Conservation (phyloP, 2,113 vertebrate species). For the Sphyrna mokarran region DNA sequence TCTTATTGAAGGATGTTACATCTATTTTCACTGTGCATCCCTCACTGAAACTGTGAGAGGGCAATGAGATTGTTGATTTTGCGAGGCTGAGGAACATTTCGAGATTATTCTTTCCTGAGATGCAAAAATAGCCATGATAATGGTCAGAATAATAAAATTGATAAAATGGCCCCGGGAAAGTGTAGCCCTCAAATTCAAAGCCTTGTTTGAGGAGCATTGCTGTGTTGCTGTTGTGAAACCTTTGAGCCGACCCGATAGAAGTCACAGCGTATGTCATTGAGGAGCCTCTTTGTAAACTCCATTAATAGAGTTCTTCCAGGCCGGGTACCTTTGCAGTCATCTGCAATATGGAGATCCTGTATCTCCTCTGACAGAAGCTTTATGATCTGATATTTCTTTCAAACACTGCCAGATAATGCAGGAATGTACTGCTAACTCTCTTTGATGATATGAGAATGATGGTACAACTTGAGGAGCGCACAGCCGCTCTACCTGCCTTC, state of each 20-base stretch:
- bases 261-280: background rate
- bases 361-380: background rate
- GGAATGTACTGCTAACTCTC: background rate
- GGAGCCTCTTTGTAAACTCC: background rate
- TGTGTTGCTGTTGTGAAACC: background rate
- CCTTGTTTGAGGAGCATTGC: background rate
- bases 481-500: background rate
- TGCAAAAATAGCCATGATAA: background rate
- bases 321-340: background rate
- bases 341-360: background rate
- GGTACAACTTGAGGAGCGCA: background rate
- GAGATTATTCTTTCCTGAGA: background rate
- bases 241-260: background rate
- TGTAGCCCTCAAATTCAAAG: background rate
- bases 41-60: background rate
- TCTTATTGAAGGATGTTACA: background rate
- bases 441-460: background rate
- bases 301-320: slow-evolving; percentile 8
- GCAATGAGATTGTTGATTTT: background rate
- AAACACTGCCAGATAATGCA: background rate
- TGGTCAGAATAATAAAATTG: background rate
- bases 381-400: background rate
- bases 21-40: background rate
- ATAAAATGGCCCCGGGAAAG: background rate
- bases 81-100: background rate